Conservation (phyloP, 2,888 invertebrate species). For the Brassicogethes aeneus region DNA sequence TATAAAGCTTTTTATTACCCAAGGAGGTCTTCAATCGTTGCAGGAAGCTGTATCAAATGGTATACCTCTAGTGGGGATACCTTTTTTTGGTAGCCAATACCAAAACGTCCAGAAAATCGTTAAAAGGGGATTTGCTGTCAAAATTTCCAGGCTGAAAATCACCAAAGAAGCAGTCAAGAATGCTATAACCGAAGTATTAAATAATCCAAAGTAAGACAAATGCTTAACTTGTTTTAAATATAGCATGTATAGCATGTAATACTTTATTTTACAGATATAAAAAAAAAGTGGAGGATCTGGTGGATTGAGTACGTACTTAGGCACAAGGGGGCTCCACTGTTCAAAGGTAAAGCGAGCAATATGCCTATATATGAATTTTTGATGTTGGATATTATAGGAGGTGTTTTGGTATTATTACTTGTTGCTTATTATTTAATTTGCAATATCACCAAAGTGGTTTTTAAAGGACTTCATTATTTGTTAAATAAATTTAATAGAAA, state of each 20-base stretch:
- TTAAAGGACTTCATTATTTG: too few species aligned
- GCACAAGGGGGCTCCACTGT: background rate
- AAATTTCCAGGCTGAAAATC: constrained; percentile 13
- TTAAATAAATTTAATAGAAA: too few species aligned
- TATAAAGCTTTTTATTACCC: constrained; percentile 35
- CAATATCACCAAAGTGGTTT: too few species aligned
- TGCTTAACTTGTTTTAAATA: background rate
- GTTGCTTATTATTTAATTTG: too few species aligned
- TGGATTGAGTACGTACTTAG: background rate
- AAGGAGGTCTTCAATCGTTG: constrained; percentile 42
- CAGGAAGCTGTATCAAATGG: constrained; percentile 39
- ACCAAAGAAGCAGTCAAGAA: constrained; percentile 19
- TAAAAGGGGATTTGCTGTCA: constrained; percentile 19
- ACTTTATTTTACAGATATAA: constrained; percentile 22
- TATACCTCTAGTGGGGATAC: constrained; percentile 30
- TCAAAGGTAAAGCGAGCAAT: too few species aligned
- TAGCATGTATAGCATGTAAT: background rate
- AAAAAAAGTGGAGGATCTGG: constrained; percentile 11
- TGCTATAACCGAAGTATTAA: constrained; percentile 24
- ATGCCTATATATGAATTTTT: too few species aligned
- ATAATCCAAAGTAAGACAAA: constrained; percentile 22
- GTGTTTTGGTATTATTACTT: too few species aligned
- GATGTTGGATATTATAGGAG: too few species aligned
- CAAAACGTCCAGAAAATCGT: constrained; percentile 20
- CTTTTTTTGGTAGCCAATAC: constrained; percentile 24